Conservation (phyloP, 2,888 invertebrate genomes). For the Pristionchus fissidentatus region DNA sequence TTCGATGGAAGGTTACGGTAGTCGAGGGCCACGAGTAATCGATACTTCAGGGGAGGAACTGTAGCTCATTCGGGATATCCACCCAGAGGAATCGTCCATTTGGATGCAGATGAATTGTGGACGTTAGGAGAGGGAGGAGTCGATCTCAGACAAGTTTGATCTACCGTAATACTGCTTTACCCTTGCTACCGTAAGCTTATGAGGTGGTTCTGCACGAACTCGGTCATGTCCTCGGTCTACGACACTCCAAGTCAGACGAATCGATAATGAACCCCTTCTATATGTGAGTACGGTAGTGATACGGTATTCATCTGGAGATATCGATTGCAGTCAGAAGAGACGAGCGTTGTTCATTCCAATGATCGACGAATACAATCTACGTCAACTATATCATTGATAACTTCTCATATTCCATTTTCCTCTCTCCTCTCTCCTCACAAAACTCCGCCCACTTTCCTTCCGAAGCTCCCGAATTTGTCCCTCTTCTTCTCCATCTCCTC, state of each 20-base stretch:
- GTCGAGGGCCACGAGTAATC: not conserved
- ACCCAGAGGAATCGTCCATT: conserved; percentile 68
- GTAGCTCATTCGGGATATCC: conserved; percentile 73
- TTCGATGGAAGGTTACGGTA: conserved; percentile 33
- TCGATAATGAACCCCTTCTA: conserved; percentile 74
- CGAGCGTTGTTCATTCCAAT: conserved; percentile 2
- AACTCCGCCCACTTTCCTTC: not conserved
- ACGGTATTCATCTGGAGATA: not conserved
- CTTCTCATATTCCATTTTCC: not conserved
- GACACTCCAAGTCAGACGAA: conserved; percentile 63
- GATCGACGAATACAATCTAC: not conserved
- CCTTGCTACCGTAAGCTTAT: not conserved
- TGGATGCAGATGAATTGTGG: conserved; percentile 70
- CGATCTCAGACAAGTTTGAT: conserved; percentile 51
- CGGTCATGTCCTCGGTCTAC: conserved; percentile 72
- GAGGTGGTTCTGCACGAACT: conserved; percentile 73
- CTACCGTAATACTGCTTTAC: not conserved
- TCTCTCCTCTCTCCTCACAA: not conserved
- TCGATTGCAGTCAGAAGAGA: not conserved
- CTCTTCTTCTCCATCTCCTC: not conserved
- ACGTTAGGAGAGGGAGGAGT: conserved; percentile 50
- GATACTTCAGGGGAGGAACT: conserved; percentile 57
- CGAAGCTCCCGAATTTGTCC: no score
- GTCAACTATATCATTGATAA: not conserved
- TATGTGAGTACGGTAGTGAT: conserved; percentile 53